Evolutionary conservation across 2,113 vertebrate genomes (phyloP).

Genomic region (Anolis carolinensis): DNA sequence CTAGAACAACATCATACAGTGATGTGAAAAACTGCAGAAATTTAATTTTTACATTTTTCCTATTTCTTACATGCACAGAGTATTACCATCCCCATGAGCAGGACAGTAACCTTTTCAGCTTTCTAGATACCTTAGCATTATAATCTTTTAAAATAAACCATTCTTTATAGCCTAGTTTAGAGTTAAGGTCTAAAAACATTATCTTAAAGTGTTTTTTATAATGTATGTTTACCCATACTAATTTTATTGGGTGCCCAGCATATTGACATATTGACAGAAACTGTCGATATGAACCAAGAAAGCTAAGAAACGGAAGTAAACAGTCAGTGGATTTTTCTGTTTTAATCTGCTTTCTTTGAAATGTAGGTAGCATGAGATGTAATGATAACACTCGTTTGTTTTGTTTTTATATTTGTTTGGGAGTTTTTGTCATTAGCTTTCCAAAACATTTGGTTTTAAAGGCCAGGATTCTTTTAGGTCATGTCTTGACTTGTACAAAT

Average conservation of each 20-base stretch:
- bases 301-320: not conserved
- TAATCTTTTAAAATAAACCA: no score
- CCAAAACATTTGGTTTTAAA: not conserved
- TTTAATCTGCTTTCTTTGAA: slow-evolving; percentile 6
- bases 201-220: not conserved
- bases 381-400: not conserved
- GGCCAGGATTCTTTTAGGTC: not conserved
- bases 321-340: not conserved
- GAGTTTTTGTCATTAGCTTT: not conserved
- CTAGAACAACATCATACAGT: no score
- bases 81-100: no score
- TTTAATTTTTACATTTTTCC: no score
- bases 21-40: no score
- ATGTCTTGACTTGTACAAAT: not conserved
- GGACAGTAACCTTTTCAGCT: no score
- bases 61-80: no score
- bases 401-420: not conserved
- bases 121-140: no score
- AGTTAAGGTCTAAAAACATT: no score
- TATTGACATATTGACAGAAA: not conserved
- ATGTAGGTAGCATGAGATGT: not conserved
- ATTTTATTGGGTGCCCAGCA: slow-evolving; percentile 22
- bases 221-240: not conserved
- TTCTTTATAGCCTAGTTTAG: no score
- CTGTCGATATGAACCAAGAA: not conserved